These are phyloP conservation scores for Petaurus breviceps DNA, from an alignment of 2,113 vertebrate species.

Conservation along the genomic window DNA sequence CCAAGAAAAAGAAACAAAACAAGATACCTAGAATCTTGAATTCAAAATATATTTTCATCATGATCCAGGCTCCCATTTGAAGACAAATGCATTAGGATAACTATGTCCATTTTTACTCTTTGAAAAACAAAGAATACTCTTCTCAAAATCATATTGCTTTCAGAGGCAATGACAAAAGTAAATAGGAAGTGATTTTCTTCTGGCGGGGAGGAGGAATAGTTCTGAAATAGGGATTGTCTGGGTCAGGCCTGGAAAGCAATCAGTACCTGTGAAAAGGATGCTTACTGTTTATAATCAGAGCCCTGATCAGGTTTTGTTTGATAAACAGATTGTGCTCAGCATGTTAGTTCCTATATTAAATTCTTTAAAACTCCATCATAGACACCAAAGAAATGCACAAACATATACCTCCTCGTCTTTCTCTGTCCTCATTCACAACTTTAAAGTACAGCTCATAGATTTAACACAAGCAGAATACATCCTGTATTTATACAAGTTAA, in stretches of 20 bases:
- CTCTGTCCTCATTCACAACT: neutral
- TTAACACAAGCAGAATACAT: neutral
- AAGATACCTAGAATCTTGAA: too few relatives aligned
- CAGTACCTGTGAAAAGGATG: neutral
- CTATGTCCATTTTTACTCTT: neutral
- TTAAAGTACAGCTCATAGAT: neutral
- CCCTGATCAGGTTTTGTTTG: neutral
- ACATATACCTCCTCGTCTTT: neutral
- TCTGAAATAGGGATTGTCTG: neutral
- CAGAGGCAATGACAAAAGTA: too few relatives aligned
- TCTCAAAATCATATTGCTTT: too few relatives aligned
- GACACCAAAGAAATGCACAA: neutral
- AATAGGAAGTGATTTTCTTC: too few relatives aligned
- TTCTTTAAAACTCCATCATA: neutral
- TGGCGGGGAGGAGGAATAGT: neutral
- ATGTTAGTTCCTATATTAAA: neutral
- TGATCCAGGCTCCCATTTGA: neutral
- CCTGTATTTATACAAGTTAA: slow-evolving; percentile 3
- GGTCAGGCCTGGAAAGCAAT: neutral
- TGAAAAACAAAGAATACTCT: neutral
- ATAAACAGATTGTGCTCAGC: neutral
- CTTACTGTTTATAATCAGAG: neutral
- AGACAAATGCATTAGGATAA: neutral
- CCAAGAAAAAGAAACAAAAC: too few relatives aligned
- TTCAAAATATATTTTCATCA: too few relatives aligned